Evolutionary conservation across 2,888 invertebrate species (phyloP), one percentile per base, ranked within the genome.

Genomic region (Argyresthia albistria): DNA sequence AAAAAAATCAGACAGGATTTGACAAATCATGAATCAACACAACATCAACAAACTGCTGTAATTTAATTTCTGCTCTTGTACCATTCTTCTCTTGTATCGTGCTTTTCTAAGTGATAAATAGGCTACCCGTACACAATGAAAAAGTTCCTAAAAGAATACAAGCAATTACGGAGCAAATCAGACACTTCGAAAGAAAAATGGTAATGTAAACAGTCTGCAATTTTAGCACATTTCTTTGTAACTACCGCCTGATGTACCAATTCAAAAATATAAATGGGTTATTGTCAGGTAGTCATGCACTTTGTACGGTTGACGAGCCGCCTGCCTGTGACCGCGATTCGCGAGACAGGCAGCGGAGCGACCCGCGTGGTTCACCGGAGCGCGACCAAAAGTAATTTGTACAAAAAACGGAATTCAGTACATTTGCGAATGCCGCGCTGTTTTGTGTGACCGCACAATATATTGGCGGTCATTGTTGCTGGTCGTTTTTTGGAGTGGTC

Each of bases 401-500:
- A 81, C 76, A 84, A 86, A 86, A 86, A 86, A 83, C 79, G 64
- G 75, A 86, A 84, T 84, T 80, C 81, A 84, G 69, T 82, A 82
- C 77, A 82, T 84, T 25, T 82, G 83, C 83, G 78, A 84, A 76
- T 75, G 75, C 73, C 72, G 77, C 76, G 80, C 77, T 71, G 84
- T 84, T 86, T 86, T 86, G 81, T 84, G 76, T 80, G 82, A 82
- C 83, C 83, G 77, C 83, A 83, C 80, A 81, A 82, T 83, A 83
- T 83, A 83, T 82, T 76, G 73, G 76, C 65, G 74, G 74, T 80
- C 82, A 82, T 82, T 83, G 83, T 80, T 80, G 76, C 73, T 79
- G 77, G 77, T 73, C 74, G 79, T 79, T 84, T 83, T 79, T 65
- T 58, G 66, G 69, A 70, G 72, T 68, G 67, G 65, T 69, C 67